Base-by-base conservation (phyloP, 2,797 vertebrate genomes). In the Parauchenoglanis ngamensis region DNA sequence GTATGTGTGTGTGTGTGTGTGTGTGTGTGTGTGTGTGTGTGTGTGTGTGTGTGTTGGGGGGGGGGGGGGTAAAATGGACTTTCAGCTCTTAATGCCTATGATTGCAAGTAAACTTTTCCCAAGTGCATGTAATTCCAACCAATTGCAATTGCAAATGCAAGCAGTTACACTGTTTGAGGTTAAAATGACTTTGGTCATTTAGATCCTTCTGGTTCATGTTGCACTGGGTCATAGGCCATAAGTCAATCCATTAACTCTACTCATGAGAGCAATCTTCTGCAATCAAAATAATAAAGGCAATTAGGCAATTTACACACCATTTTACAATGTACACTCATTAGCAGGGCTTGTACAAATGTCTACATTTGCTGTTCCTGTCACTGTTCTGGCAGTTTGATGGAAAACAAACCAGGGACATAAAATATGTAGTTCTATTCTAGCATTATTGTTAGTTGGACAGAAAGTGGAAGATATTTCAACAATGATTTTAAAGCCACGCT, bases 241-340 rank as follows among this genome's bases (percentile, higher is more conserved):
- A 61, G 79, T 77, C 68, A 77, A 23, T 67, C 63, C 12, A 68
- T 85, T 88, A 81, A 73, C 68, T 63, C 78, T 82, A 78, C 84
- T 68, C 77, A 85, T 28, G 46, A 63, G 61, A 78, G 83, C 40
- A 82, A 73, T 85, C 28, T 61, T 17, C 46, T 86, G 83, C 85
- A 87, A 86, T 86, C 57, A 87, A 79, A 59, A 75, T 68, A 88
- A 86, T 83, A 83, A 57, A 85, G 31, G 59, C 25, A 88, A 83
- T 85, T 84, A 85, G 31, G 59, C 25, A 88, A 83, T 85, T 84
- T 84, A 84, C 81, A 84, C 72, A 86, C 28, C 46, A 63, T 49
- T 89, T 84, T 75, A 75, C 70, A 76, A 70, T 65, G 75, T 49
- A 88, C 85, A 81, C 80, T 76, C 75, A 85, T 87, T 87, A 73